Evolutionary conservation across 2,888 invertebrate genomes (phyloP).

Genomic region (Synanthedon formicaeformis): DNA sequence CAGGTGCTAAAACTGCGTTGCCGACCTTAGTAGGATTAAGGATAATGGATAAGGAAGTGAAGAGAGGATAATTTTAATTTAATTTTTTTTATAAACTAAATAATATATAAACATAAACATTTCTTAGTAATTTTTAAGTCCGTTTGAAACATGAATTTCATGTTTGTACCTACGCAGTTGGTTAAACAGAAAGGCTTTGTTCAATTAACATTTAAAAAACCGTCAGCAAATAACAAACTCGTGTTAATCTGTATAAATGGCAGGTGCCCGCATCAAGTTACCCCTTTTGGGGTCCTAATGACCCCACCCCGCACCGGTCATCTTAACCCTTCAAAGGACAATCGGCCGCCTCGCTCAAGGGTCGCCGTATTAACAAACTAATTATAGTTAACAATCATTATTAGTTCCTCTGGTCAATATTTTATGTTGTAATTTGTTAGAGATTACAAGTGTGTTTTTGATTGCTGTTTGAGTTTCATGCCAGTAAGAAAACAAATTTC

Average conservation of each 20-base stretch:
- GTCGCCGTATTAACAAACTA: conserved; percentile 6
- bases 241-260: conserved; percentile 37
- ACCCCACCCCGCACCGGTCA: conserved; percentile 29
- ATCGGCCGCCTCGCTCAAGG: conserved; percentile 32
- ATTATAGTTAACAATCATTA: conserved; percentile 9
- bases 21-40: too few relatives aligned
- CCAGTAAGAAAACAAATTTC: too few relatives aligned
- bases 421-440: conserved; percentile 1
- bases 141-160: too few relatives aligned
- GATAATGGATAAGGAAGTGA: too few relatives aligned
- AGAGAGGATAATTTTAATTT: too few relatives aligned
- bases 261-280: conserved; percentile 62
- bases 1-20: too few relatives aligned
- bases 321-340: conserved; percentile 67
- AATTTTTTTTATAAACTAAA: too few relatives aligned
- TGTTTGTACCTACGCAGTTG: background rate
- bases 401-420: conserved; percentile 7
- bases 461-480: background rate
- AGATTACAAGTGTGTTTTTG: background rate
- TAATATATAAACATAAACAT: too few relatives aligned
- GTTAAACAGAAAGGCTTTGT: conserved; percentile 6
- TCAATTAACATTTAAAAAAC: conserved; percentile 53
- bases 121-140: too few relatives aligned
- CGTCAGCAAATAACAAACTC: conserved; percentile 38
- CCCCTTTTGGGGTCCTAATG: conserved; percentile 9